Evolutionary conservation across 2,113 vertebrate species (phyloP).

Genomic region (Pollimyrus isidori): DNA sequence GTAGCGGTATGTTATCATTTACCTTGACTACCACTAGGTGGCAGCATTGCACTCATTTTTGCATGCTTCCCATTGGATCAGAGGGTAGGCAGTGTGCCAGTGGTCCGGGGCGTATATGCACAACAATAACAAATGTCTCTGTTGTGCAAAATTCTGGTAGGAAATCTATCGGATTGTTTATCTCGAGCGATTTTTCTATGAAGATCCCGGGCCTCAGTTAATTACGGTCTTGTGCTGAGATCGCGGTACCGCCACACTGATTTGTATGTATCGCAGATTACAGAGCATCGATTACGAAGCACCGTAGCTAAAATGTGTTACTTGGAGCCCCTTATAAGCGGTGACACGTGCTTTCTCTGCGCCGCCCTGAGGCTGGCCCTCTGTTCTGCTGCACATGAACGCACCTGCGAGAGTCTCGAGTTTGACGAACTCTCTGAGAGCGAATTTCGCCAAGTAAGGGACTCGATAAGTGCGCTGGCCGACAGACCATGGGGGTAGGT

Average conservation of each 20-base stretch:
- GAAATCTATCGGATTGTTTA: not conserved
- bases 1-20: not conserved
- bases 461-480: not conserved
- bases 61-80: not conserved
- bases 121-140: not conserved
- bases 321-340: not conserved
- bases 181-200: not conserved
- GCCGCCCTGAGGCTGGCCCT: not conserved
- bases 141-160: not conserved
- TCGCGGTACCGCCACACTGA: not conserved
- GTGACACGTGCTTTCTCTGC: not conserved
- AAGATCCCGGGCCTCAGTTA: not conserved
- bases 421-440: not conserved
- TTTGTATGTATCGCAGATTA: not conserved
- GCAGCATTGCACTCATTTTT: constrained; percentile 26
- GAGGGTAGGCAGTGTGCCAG: not conserved
- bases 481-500: not conserved
- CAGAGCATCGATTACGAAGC: not conserved
- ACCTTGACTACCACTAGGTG: constrained; percentile 11
- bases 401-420: not conserved
- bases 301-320: not conserved
- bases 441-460: not conserved
- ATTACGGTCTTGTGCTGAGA: not conserved
- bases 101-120: not conserved
- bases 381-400: not conserved